Base-by-base conservation (phyloP, 64 coral and sea anemone genomes). In the Porites lutea region DNA sequence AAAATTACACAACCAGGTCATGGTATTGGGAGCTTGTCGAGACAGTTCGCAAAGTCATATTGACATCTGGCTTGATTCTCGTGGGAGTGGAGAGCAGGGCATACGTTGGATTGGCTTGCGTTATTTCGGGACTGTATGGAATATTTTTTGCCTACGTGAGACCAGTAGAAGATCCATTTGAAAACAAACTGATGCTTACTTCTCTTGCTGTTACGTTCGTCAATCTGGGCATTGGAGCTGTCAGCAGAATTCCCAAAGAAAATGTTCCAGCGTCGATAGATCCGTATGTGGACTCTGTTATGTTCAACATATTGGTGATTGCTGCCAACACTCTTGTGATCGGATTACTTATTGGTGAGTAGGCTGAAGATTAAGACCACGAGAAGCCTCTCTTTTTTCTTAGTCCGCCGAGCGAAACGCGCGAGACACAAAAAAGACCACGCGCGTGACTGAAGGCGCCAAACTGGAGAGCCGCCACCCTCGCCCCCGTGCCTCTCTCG, bases 21-120 rank as follows among this genome's bases (percentile, higher is more conserved):
- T 92, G 90, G 90, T 92, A 92, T 59, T 92, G 90, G 90, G 90
- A 92, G 47, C 90, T 92, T 18, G 61, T 92, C 8, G 90, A 92
- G 82, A 86, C 74, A 54, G 23, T 82, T 37, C 90, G 90, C 4
- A 92, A 92, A 67, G 74, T 92, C 47, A 23, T 92, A 19, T 72
- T 92, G 68, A 86, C 82, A 50, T 92, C 90, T 16, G 70, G 90
- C 22, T 51, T 92, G 12, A 82, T 84, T 21, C 83, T 92, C 13
- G 75, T 92, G 59, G 90, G 90, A 51, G 59, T 81, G 74, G 90
- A 91, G 52, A 83, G 89, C 77, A 91, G 79, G 69, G 89, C 79
- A 5, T 91, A 83, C 61, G 89, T 83, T 59, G 89, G 89, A 58
- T 62, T 91, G 48, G 89, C 89, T 7, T 91, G 76, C 20, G 67